Percentiles rank a stretch among this genome's conserved stretches.
Evolutionary conservation across 1,140 invertebrate genomes (phyloP).

Genomic region (Drosophila auraria): DNA sequence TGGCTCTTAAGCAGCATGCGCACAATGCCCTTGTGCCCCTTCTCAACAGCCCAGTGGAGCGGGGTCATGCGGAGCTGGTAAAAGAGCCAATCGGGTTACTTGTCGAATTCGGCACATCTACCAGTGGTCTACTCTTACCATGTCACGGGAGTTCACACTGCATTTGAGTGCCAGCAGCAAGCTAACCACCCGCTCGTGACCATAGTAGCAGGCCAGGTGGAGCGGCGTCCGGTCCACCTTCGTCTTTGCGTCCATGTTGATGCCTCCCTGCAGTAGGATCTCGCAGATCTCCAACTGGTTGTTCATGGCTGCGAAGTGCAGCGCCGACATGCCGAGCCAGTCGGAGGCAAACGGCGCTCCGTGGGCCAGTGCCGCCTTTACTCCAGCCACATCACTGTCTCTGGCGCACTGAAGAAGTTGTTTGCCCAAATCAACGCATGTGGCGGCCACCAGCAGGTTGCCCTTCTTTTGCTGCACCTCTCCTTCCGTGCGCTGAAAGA

Average conservation of each 20-base stretch:
- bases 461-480: slow-evolving; percentile 61
- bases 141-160: slow-evolving; percentile 92
- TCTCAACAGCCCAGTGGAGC: slow-evolving; percentile 97
- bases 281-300: slow-evolving; percentile 93
- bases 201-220: slow-evolving; percentile 94
- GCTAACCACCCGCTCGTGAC: slow-evolving; percentile 91
- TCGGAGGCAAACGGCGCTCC: slow-evolving; percentile 97
- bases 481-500: slow-evolving; percentile 69
- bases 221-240: slow-evolving; percentile 97
- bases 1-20: slow-evolving; percentile 90
- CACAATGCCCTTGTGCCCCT: slow-evolving; percentile 90
- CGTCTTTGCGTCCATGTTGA: slow-evolving; percentile 94
- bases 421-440: slow-evolving; percentile 88
- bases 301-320: slow-evolving; percentile 94
- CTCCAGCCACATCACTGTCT: slow-evolving; percentile 91
- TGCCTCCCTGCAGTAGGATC: slow-evolving; percentile 93
- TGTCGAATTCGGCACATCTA: not conserved
- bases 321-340: slow-evolving; percentile 95
- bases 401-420: slow-evolving; percentile 91
- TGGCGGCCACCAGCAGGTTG: slow-evolving; percentile 53
- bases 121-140: slow-evolving; percentile 87
- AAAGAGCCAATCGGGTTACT: slow-evolving; percentile 11
- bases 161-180: slow-evolving; percentile 92
- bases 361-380: slow-evolving; percentile 92
- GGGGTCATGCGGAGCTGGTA: slow-evolving; percentile 95